Conservation (phyloP, 2,888 invertebrate species). For the Diarsia dahlii region DNA sequence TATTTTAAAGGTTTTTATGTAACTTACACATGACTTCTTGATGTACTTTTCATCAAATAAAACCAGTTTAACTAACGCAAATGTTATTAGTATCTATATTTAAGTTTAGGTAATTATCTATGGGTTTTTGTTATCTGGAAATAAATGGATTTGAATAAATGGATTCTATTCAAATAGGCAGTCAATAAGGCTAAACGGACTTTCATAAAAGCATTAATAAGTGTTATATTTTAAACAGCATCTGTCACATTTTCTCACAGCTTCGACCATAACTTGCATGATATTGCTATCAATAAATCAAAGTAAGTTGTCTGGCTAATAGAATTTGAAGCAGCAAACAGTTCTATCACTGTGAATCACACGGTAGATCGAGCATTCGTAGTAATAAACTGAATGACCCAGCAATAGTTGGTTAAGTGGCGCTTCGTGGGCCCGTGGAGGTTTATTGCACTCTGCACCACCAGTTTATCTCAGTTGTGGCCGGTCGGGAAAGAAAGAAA, state of each 20-base stretch:
- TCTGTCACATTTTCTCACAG: neutral
- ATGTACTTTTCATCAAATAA: too few relatives aligned
- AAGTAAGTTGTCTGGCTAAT: neutral
- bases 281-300: conserved; percentile 19
- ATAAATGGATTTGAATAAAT: too few relatives aligned
- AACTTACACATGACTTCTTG: neutral
- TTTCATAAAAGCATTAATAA: too few relatives aligned
- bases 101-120: too few relatives aligned
- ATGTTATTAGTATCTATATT: too few relatives aligned
- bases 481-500: too few relatives aligned
- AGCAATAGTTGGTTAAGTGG: conserved; percentile 36
- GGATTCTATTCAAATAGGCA: neutral
- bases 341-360: conserved; percentile 12
- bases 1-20: neutral
- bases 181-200: neutral
- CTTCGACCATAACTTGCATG: neutral
- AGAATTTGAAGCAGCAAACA: conserved; percentile 21
- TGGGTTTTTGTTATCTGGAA: too few relatives aligned
- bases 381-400: conserved; percentile 37
- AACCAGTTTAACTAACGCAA: neutral
- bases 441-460: neutral
- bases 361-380: conserved; percentile 2
- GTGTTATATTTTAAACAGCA: neutral
- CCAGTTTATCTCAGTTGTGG: neutral
- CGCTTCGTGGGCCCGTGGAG: neutral